A percentile compares a stretch with the other conserved stretches of the same genome.
phyloP scores from a whole-genome alignment of 2,888 invertebrate species.

The Neoitamus cyanurus region DNA sequence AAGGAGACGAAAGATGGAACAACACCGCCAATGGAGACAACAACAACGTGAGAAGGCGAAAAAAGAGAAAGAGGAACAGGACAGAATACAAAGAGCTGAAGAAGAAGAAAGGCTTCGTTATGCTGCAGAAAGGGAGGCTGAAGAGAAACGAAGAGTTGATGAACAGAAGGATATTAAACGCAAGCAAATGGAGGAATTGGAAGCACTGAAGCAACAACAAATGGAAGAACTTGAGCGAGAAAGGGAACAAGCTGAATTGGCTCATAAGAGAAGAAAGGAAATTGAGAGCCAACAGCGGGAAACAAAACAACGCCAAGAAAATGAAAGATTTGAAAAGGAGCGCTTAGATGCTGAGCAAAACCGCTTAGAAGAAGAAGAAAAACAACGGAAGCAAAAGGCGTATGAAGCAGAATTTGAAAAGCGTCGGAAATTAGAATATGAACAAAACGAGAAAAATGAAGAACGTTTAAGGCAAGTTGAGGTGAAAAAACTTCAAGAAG shows the following conservation, averaged over 20 bases:
- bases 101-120: constrained; percentile 14
- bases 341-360: background rate
- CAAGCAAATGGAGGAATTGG: background rate
- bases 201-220: constrained; percentile 22
- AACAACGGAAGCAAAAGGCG: background rate
- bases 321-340: background rate
- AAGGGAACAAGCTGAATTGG: constrained; percentile 54
- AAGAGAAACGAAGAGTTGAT: background rate
- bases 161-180: background rate
- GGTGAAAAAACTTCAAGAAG: constrained; percentile 13
- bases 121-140: constrained; percentile 12
- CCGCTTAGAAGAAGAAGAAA: background rate
- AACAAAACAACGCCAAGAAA: background rate
- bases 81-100: background rate
- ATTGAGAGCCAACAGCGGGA: background rate
- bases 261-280: background rate
- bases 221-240: constrained; percentile 52
- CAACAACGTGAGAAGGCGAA: constrained; percentile 31
- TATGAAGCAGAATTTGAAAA: background rate
- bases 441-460: constrained; percentile 23
- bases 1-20: constrained; percentile 3
- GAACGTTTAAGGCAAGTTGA: constrained; percentile 34
- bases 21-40: constrained; percentile 9
- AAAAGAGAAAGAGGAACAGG: constrained; percentile 12
- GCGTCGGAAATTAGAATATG: background rate